Evolutionary conservation across 2,113 vertebrate genomes (phyloP).

Genomic region (Ameiurus melas): DNA sequence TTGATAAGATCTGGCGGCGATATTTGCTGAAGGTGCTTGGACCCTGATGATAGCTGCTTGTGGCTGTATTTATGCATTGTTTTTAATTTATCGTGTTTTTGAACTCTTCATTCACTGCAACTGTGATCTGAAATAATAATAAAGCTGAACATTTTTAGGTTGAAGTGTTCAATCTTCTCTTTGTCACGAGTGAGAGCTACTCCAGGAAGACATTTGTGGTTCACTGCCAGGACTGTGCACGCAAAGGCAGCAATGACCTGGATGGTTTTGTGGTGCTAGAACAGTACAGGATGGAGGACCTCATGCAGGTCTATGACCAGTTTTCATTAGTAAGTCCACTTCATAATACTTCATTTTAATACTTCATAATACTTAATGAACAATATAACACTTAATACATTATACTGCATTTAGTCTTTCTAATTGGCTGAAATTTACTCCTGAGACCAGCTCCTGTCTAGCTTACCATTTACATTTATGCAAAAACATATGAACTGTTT

Average conservation of each 20-base stretch:
- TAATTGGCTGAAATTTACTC: background rate
- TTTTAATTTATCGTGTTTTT: background rate
- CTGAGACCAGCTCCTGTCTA: background rate
- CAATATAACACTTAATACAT: background rate
- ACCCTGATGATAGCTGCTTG: background rate
- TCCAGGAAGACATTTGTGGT: slow-evolving; percentile 89
- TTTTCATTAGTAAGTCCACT: slow-evolving; percentile 92
- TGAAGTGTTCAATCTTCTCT: slow-evolving; percentile 97
- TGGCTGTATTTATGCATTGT: background rate
- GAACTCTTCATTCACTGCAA: background rate
- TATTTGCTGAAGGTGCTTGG: slow-evolving; percentile 3
- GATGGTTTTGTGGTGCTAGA: slow-evolving; percentile 97
- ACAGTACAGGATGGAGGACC: slow-evolving; percentile 96
- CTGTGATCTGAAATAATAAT: background rate
- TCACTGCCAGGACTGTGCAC: slow-evolving; percentile 97
- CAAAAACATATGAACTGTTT: no score
- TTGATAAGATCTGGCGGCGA: background rate
- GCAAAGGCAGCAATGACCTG: slow-evolving; percentile 90
- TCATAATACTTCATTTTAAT: background rate
- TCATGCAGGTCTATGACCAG: slow-evolving; percentile 97
- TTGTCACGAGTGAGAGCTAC: slow-evolving; percentile 93
- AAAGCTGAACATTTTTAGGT: slow-evolving; percentile 73
- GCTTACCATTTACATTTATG: background rate
- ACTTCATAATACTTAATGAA: background rate
- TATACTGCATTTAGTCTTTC: background rate